These are phyloP conservation scores for Australoheros facetus DNA, from an alignment of 2,797 vertebrate genomes.

Conservation along the genomic window DNA sequence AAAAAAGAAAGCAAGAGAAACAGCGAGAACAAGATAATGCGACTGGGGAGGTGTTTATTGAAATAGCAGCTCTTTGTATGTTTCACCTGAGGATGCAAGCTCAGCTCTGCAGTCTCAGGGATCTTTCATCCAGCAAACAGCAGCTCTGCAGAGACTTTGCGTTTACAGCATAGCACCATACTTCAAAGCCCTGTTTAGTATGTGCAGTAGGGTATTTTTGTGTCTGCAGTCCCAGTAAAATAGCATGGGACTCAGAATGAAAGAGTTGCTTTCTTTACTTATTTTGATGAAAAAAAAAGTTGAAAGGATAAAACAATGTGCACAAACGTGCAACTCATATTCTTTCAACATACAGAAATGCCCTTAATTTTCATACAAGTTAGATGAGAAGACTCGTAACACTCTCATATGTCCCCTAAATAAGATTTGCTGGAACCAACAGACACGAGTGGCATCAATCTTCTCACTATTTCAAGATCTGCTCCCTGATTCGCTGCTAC, in stretches of 20 bases:
- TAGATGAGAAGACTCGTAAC: not conserved
- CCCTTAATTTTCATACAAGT: not conserved
- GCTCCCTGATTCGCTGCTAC: not conserved
- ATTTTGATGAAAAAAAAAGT: slow-evolving; percentile 37
- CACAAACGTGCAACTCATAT: not conserved
- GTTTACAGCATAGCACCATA: slow-evolving; percentile 54
- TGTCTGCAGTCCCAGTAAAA: slow-evolving; percentile 52
- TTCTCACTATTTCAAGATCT: not conserved
- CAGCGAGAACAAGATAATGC: slow-evolving; percentile 7
- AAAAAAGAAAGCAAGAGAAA: slow-evolving; percentile 26
- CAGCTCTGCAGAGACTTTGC: slow-evolving; percentile 60
- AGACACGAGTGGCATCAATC: not conserved
- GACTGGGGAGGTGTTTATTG: slow-evolving; percentile 52
- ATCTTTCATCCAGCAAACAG: slow-evolving; percentile 69
- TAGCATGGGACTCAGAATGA: slow-evolving; percentile 10
- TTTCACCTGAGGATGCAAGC: slow-evolving; percentile 69
- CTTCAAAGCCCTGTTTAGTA: slow-evolving; percentile 62
- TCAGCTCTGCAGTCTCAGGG: slow-evolving; percentile 57
- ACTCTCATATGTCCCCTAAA: not conserved
- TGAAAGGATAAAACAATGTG: slow-evolving; percentile 18
- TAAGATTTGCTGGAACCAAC: not conserved
- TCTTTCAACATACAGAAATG: not conserved
- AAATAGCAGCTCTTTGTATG: slow-evolving; percentile 56
- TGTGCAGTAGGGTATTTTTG: slow-evolving; percentile 45
- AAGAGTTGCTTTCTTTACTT: slow-evolving; percentile 21